Evolutionary conservation across 53 echinoderm and acorn worm species (phyloP), one percentile per base, ranked within the genome.

Genomic region (Paracentrotus lividus): DNA sequence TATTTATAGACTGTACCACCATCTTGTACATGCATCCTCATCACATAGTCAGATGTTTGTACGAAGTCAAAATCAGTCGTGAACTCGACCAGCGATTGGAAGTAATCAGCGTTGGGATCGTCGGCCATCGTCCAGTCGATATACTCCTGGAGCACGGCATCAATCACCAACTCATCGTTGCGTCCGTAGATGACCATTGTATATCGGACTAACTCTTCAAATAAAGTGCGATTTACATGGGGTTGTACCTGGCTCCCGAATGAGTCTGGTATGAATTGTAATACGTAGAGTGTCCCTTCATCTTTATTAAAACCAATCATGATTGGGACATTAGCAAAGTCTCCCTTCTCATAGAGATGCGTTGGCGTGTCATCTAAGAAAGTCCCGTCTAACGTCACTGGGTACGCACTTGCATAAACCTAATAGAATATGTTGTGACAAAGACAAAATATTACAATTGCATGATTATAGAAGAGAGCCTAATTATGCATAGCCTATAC

Each of bases 61-160:
- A 72, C 87, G 52, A 96, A 96, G 14, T 69, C 65, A 9, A 94
- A 77, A 93, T 97, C 97, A 18, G 90, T 90, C 4, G 58, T 66
- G 58, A 95, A 76, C 42, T 94, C 81, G 16, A 95, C 94, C 16
- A 86, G 59, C 0, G 93, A 67, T 34, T 92, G 55, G 61, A 97
- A 96, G 81, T 88, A 95, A 67, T 96, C 93, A 58, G 94, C 88
- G 1, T 85, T 90, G 33, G 95, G 95, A 14, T 95, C 93, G 36
- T 97, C 97, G 2, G 94, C 95, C 21, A 55, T 56, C 10, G 97
- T 84, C 97, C 97, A 97, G 90, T 97, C 95, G 5, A 89, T 65
- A 69, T 97, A 97, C 47, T 97, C 93, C 29, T 96, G 97, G 53
- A 76, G 85, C 34, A 93, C 88, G 23, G 95, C 94, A 84, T 97